Evolutionary conservation across 2,888 invertebrate genomes (phyloP).

Genomic region (Chrysolina haemoptera): DNA sequence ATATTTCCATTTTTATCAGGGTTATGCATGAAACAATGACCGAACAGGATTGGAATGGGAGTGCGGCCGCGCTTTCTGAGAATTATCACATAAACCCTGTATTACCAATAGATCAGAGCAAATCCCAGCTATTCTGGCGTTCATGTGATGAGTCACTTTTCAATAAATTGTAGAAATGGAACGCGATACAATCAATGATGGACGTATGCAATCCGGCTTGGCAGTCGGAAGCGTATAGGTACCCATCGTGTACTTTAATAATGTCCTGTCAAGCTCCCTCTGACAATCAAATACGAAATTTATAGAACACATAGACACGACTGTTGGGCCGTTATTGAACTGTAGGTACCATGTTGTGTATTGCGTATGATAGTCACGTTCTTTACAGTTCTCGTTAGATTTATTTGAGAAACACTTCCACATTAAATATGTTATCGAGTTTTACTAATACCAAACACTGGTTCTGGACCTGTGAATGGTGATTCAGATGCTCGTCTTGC

Average conservation of each 20-base stretch:
- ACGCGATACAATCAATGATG: constrained; percentile 31
- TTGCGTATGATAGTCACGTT: constrained; percentile 23
- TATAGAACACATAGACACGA: constrained; percentile 27
- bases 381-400: constrained; percentile 20
- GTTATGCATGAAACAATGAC: not conserved
- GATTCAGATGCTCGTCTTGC: no score
- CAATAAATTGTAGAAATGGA: constrained; percentile 36
- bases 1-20: not conserved
- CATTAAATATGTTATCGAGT: no score
- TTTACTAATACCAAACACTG: no score
- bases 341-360: constrained; percentile 13
- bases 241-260: constrained; percentile 35
- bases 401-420: constrained; percentile 12
- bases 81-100: not conserved
- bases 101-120: constrained; percentile 2
- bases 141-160: constrained; percentile 33
- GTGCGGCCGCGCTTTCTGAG: not conserved
- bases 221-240: constrained; percentile 34
- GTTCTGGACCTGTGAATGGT: no score
- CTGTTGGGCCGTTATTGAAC: constrained; percentile 11
- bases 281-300: constrained; percentile 34
- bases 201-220: constrained; percentile 32
- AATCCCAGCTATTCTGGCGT: constrained; percentile 26
- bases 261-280: constrained; percentile 34
- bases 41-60: not conserved